Evolutionary conservation across 2,888 invertebrate species (phyloP).

Genomic region (Andrena bucephala): DNA sequence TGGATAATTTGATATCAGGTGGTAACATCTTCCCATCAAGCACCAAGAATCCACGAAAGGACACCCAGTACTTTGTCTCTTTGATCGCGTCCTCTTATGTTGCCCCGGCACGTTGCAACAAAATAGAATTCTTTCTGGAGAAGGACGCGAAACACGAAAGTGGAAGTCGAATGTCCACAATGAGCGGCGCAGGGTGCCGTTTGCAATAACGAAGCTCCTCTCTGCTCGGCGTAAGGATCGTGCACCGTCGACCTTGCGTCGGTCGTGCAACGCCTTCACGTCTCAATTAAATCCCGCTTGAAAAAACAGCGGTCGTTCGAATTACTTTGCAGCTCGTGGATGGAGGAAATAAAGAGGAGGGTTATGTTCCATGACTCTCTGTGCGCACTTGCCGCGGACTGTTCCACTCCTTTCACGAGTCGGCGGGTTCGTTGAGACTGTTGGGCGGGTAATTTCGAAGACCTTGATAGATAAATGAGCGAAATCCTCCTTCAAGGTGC

Average conservation of each 20-base stretch:
- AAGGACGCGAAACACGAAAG: background rate
- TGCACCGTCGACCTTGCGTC: slow-evolving; percentile 53
- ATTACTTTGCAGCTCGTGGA: slow-evolving; percentile 54
- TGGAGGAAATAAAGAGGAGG: slow-evolving; percentile 34
- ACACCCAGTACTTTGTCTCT: background rate
- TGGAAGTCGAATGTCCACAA: background rate
- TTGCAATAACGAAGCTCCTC: slow-evolving; percentile 25
- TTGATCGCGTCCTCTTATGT: background rate
- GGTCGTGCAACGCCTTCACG: slow-evolving; percentile 38
- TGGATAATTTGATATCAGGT: slow-evolving; percentile 1
- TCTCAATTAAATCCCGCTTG: slow-evolving; percentile 69
- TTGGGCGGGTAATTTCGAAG: slow-evolving; percentile 44
- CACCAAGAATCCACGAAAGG: background rate
- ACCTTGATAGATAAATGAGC: slow-evolving; percentile 30
- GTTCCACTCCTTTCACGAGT: slow-evolving; percentile 42
- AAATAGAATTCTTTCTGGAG: background rate
- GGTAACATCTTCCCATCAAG: slow-evolving; percentile 9
- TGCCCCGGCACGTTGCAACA: background rate
- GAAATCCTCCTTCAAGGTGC: background rate
- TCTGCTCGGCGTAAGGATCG: slow-evolving; percentile 5
- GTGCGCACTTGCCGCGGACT: slow-evolving; percentile 31
- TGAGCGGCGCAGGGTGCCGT: slow-evolving; percentile 16
- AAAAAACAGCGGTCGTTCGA: slow-evolving; percentile 40
- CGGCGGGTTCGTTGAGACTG: slow-evolving; percentile 10
- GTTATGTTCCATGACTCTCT: slow-evolving; percentile 13